Conservation (phyloP, 37 sponge, comb jelly and placozoan species). For the Crambe crambe region DNA sequence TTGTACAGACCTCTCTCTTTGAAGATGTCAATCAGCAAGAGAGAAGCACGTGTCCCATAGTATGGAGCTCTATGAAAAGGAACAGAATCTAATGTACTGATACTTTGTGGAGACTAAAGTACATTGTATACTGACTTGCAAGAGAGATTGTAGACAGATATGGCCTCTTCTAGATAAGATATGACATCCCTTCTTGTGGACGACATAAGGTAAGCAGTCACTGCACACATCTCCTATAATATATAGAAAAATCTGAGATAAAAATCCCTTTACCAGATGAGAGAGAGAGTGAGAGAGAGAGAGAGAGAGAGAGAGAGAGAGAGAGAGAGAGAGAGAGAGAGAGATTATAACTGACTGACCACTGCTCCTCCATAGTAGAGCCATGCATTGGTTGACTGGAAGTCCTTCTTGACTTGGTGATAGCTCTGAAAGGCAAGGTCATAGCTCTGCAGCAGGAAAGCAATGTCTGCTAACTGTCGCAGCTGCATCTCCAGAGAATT, state of each 20-base stretch:
- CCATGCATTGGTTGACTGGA: slow-evolving; percentile 81
- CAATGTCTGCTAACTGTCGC: slow-evolving; percentile 85
- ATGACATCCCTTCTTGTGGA: slow-evolving; percentile 67
- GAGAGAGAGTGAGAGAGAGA: neutral
- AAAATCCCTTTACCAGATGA: neutral
- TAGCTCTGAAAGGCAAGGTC: slow-evolving; percentile 84
- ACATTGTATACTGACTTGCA: slow-evolving; percentile 73
- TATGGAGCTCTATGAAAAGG: slow-evolving; percentile 48
- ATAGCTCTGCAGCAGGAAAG: slow-evolving; percentile 94
- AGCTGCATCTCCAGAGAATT: slow-evolving; percentile 88
- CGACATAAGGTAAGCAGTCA: slow-evolving; percentile 78
- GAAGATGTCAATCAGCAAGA: slow-evolving; percentile 74
- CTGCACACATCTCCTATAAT: slow-evolving; percentile 90
- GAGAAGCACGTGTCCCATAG: slow-evolving; percentile 62
- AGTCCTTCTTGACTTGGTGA: slow-evolving; percentile 88
- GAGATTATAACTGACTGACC: slow-evolving; percentile 45
- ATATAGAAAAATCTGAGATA: neutral
- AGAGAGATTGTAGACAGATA: slow-evolving; percentile 63
- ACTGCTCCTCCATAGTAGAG: slow-evolving; percentile 85
- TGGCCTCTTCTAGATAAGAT: slow-evolving; percentile 86
- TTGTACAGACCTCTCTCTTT: slow-evolving; percentile 68
- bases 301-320: neutral
- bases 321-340: neutral
- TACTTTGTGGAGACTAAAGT: neutral
- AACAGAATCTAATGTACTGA: neutral